These are phyloP conservation scores for Eupithecia tripunctaria DNA, from an alignment of 2,888 invertebrate genomes.

Conservation along the genomic window DNA sequence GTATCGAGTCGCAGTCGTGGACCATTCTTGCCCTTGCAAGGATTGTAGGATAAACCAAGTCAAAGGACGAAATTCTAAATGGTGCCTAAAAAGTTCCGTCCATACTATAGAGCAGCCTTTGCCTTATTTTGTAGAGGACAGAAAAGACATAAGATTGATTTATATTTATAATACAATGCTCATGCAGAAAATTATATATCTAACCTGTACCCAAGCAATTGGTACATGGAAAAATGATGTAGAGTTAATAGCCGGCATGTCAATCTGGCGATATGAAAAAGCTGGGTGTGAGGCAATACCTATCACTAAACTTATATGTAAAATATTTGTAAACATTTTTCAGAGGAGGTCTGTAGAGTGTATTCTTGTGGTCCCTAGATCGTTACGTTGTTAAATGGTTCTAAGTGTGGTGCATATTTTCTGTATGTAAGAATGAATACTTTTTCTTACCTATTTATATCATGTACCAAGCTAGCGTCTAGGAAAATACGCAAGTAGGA, in stretches of 20 bases:
- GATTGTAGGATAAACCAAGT: slow-evolving; percentile 45
- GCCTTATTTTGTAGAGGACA: neutral
- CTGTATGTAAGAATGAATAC: neutral
- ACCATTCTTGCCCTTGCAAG: slow-evolving; percentile 49
- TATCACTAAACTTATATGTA: neutral
- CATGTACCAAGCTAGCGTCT: neutral
- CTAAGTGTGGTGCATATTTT: neutral
- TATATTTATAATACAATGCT: neutral
- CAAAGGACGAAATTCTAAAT: slow-evolving; percentile 18
- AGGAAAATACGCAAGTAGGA: neutral
- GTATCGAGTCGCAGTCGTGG: slow-evolving; percentile 74
- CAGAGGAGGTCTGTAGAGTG: neutral
- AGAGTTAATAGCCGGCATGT: neutral
- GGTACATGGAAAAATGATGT: neutral
- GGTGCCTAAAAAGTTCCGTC: slow-evolving; percentile 19
- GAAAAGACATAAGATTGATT: neutral
- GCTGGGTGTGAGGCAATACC: slow-evolving; percentile 15
- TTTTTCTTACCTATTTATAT: neutral
- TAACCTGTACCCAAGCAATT: neutral
- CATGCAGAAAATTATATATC: neutral
- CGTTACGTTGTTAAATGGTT: too few relatives aligned
- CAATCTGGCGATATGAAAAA: neutral
- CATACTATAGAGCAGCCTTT: neutral
- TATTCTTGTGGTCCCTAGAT: neutral
- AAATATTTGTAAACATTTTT: slow-evolving; percentile 6